phyloP scores from a whole-genome alignment of 2,797 vertebrate species.

The Cryptoblepharus egeriae region DNA sequence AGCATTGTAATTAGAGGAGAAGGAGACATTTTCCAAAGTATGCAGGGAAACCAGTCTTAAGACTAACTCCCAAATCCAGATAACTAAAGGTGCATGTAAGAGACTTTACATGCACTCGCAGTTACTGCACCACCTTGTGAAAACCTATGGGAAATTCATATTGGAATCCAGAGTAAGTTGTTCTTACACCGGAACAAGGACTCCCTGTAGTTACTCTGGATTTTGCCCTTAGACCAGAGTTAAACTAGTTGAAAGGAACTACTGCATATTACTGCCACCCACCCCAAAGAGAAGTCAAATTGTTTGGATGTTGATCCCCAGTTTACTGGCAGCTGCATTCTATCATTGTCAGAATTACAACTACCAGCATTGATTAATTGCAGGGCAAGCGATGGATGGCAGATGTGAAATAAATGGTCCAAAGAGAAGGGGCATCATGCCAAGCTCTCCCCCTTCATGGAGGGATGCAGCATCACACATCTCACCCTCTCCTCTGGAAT shows the following conservation, averaged over 20 bases:
- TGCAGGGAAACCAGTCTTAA: neutral
- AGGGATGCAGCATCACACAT: neutral
- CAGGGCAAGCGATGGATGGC: slow-evolving; percentile 28
- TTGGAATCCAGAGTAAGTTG: no score
- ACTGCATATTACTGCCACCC: neutral
- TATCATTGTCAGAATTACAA: neutral
- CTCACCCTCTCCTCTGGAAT: neutral
- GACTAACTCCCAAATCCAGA: neutral
- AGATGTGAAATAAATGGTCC: slow-evolving; percentile 30
- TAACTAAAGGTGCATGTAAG: no score
- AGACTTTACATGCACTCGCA: no score
- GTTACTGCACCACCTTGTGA: no score
- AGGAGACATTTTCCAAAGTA: neutral
- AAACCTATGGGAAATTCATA: no score
- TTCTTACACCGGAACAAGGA: no score
- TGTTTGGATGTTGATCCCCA: neutral
- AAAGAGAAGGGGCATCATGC: neutral
- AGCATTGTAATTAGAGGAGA: neutral
- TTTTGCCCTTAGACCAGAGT: no score
- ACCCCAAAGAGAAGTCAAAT: neutral
- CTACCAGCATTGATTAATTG: slow-evolving; percentile 40
- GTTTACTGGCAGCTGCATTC: slow-evolving; percentile 49
- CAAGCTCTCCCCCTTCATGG: neutral
- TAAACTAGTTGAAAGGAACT: neutral
- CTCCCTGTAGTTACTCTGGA: no score